Percentiles rank a stretch among this genome's conserved stretches.
Conservation (phyloP, 2,888 invertebrate species). For the Cryptus viduatorius region DNA sequence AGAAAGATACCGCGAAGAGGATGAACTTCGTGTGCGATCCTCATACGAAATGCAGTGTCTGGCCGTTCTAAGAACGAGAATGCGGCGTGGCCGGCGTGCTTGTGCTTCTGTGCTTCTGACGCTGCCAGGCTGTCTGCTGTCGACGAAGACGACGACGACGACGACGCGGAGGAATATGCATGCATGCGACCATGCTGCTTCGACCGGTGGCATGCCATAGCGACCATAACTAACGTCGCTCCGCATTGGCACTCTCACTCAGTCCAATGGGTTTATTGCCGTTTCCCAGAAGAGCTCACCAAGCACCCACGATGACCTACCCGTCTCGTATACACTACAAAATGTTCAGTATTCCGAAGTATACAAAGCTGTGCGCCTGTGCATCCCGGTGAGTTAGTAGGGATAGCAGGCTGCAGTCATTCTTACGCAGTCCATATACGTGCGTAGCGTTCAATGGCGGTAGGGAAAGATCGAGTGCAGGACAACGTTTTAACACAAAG, state of each 20-base stretch:
- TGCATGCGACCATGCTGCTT: constrained; percentile 45
- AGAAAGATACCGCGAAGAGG: constrained; percentile 42
- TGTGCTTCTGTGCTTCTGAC: constrained; percentile 44
- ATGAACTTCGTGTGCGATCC: constrained; percentile 74
- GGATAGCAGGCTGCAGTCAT: constrained; percentile 11
- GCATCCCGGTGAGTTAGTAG: constrained; percentile 9
- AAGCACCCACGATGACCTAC: constrained; percentile 48
- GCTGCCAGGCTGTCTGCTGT: constrained; percentile 84
- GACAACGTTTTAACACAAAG: no score
- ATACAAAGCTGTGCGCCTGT: constrained; percentile 37
- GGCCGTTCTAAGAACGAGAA: constrained; percentile 78
- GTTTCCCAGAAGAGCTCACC: constrained; percentile 70
- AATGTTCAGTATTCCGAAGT: constrained; percentile 33
- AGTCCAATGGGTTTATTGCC: constrained; percentile 74
- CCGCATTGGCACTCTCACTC: constrained; percentile 71
- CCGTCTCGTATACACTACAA: constrained; percentile 23
- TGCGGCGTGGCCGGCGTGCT: constrained; percentile 61
- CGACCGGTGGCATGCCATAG: constrained; percentile 68
- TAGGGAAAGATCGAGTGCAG: no score
- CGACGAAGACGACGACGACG: constrained; percentile 48
- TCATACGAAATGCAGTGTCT: constrained; percentile 70
- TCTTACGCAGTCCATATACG: background rate
- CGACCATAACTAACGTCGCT: constrained; percentile 74
- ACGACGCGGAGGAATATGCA: constrained; percentile 46
- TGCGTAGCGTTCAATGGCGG: no score